Evolutionary conservation across 2,113 vertebrate species (phyloP), one percentile per base, ranked within the genome.

Genomic region (Clinocottus analis): DNA sequence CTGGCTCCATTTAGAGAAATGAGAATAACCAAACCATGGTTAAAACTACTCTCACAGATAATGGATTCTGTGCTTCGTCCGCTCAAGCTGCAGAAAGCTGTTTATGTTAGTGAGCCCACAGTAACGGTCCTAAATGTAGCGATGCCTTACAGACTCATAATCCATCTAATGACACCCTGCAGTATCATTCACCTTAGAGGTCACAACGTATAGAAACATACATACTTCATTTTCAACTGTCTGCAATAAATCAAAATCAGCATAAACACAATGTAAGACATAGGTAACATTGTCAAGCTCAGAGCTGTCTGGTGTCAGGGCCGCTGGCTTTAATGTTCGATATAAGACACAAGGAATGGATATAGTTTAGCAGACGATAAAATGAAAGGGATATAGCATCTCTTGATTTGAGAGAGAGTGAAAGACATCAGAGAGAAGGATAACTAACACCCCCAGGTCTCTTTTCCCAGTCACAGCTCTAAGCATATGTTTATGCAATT

Each of bases 391-490:
- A n/a, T 0, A 27, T 33, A 33, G 33, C 16, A 82, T 79, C 64
- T 67, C 19, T 74, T 51, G 7, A 79, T 86, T 77, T 77, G 62
- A 83, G 84, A 82, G 65, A 79, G 63, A 83, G 45, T 65, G 60
- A 65, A 66, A 64, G 21, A 80, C 78, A 86, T 87, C 80, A 82
- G 72, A 89, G 78, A 79, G 71, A 65, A 83, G 69, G 67, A 65
- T 67, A 83, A 86, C 77, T 85, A n/a, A n/a, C n/a, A 31, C 21
- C 84, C 72, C 41, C 71, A 72, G 80, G 85, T 59, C 74, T 89
- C 71, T 83, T 92, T 89, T 90, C 75, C 86, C 83, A 79, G 88
- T 89, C 83, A 80, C 62, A 63, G 33, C 0, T 25, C 43, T 89
- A 89, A 92, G 84, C 76, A 92, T 72, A 47, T 59, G 29, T 71